These are phyloP conservation scores for Ailurus styani DNA, from an alignment of 2,113 vertebrate genomes.

Conservation along the genomic window DNA sequence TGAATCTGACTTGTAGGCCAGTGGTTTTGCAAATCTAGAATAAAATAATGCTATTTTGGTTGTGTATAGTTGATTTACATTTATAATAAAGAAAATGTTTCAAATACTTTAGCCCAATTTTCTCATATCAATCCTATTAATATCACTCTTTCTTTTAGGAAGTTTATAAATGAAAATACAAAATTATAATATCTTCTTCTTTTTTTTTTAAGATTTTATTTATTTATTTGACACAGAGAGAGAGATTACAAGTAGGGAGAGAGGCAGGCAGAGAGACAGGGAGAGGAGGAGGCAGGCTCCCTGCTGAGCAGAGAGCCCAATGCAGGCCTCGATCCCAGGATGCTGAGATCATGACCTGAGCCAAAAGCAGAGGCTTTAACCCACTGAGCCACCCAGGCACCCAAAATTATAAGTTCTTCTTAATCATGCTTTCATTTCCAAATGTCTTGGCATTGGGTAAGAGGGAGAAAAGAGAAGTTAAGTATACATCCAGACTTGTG, in stretches of 20 bases:
- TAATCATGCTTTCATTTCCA: constrained; percentile 1
- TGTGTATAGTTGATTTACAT: neutral
- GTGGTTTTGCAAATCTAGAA: neutral
- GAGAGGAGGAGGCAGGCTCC: too few relatives aligned
- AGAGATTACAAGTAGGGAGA: too few relatives aligned
- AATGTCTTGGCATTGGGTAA: neutral
- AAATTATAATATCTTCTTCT: neutral
- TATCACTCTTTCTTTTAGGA: neutral
- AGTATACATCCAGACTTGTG: neutral
- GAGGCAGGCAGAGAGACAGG: too few relatives aligned
- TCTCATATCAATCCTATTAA: neutral
- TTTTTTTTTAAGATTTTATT: too few relatives aligned
- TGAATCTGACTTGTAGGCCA: neutral
- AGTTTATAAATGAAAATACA: constrained; percentile 2
- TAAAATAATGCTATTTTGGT: neutral
- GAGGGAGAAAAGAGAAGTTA: neutral
- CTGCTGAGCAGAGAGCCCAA: too few relatives aligned
- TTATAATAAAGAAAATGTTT: constrained; percentile 27
- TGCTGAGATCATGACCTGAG: too few relatives aligned
- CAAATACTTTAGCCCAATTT: neutral
- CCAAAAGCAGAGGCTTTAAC: too few relatives aligned
- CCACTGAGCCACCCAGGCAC: too few relatives aligned
- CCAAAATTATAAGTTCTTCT: neutral
- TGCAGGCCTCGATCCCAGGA: too few relatives aligned
- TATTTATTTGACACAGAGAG: too few relatives aligned